These are phyloP conservation scores for Bugula neritina DNA, from an alignment of 2,888 invertebrate species.

Conservation along the genomic window DNA sequence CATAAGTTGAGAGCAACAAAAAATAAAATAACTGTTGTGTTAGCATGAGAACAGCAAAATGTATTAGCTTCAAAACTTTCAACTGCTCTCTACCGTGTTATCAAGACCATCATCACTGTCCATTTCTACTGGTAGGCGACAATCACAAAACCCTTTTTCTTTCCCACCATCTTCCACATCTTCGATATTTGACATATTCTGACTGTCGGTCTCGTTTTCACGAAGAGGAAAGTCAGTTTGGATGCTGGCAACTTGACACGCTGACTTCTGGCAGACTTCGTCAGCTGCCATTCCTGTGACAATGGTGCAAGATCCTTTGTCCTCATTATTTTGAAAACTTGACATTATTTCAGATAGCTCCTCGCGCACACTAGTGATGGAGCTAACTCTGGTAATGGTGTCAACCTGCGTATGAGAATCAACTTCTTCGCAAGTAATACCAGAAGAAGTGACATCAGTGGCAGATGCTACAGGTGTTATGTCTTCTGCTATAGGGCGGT, in stretches of 20 bases:
- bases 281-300: background rate
- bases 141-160: background rate
- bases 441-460: background rate
- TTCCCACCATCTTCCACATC: background rate
- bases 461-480: slow-evolving; percentile 9
- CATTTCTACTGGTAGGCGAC: background rate
- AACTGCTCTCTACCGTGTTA: background rate
- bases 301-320: background rate
- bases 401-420: background rate
- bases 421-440: background rate
- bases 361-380: background rate
- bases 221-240: background rate
- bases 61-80: background rate
- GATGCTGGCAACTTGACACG: background rate
- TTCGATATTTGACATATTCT: background rate
- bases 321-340: background rate
- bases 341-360: no score
- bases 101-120: background rate
- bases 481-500: background rate
- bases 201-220: background rate
- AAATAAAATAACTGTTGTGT: background rate
- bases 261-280: background rate
- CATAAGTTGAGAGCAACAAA: background rate
- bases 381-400: background rate
- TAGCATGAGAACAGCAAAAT: background rate